Conservation (phyloP, 2,113 vertebrate species). For the Desmodus rotundus region DNA sequence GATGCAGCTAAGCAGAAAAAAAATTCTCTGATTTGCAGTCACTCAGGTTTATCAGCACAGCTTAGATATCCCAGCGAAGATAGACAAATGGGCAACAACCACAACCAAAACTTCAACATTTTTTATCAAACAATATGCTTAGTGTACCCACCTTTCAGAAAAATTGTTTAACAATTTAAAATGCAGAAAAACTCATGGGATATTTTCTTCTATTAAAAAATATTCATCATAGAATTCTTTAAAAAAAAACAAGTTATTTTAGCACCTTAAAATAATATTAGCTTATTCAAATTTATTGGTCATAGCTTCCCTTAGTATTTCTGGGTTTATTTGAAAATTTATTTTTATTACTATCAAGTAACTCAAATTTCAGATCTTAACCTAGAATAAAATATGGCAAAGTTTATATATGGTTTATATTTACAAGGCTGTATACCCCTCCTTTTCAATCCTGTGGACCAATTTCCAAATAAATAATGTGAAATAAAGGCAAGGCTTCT, state of each 20-base stretch:
- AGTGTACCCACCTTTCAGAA: neutral
- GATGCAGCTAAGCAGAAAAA: neutral
- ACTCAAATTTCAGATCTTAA: neutral
- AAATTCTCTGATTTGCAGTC: neutral
- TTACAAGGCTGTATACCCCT: neutral
- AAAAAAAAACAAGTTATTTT: neutral
- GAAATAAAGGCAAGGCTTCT: neutral
- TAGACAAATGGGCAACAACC: neutral
- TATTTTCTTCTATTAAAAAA: neutral
- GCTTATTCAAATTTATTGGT: neutral
- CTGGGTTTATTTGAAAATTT: neutral
- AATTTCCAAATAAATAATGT: constrained; percentile 12
- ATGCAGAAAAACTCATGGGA: neutral
- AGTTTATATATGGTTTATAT: neutral
- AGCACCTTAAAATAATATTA: neutral
- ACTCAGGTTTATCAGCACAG: neutral
- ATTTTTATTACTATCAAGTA: neutral
- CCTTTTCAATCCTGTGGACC: neutral
- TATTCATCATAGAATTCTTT: neutral
- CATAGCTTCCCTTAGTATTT: neutral
- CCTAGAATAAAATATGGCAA: neutral
- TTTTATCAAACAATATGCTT: neutral
- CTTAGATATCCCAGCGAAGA: neutral
- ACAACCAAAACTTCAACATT: neutral
- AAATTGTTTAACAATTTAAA: neutral